Evolutionary conservation across 2,888 invertebrate species (phyloP).

Genomic region (Lamproptera curius): DNA sequence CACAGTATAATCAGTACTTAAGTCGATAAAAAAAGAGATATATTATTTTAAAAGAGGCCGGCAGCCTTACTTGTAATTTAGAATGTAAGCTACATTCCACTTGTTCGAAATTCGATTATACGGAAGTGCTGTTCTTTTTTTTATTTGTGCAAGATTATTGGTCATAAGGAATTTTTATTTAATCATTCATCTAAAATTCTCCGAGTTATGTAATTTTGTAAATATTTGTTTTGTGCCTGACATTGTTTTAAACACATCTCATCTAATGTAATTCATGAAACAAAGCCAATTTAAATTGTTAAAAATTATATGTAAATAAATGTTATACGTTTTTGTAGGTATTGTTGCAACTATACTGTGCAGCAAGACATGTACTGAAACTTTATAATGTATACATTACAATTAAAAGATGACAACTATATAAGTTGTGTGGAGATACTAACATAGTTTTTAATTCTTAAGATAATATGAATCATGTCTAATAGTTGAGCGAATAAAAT

Average conservation of each 20-base stretch:
- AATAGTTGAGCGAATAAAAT: too few relatives aligned
- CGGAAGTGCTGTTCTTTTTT: neutral
- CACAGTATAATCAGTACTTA: neutral
- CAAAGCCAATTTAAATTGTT: neutral
- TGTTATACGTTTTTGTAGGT: slow-evolving; percentile 3
- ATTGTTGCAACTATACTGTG: slow-evolving; percentile 9
- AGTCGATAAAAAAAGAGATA: neutral
- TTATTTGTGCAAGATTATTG: neutral
- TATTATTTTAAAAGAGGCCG: neutral
- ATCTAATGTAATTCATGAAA: neutral
- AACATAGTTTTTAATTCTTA: too few relatives aligned
- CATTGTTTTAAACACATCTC: too few relatives aligned
- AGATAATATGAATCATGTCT: too few relatives aligned
- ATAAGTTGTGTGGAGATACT: neutral
- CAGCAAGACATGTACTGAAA: slow-evolving; percentile 7
- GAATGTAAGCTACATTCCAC: neutral
- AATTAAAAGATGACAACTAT: neutral
- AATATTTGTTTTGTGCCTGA: neutral
- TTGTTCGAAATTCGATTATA: neutral
- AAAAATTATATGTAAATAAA: slow-evolving; percentile 9
- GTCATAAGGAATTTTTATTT: neutral
- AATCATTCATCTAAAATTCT: neutral
- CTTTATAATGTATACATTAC: neutral
- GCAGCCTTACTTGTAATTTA: neutral
- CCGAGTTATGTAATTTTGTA: neutral